Evolutionary conservation across 1,140 invertebrate species (phyloP).

Genomic region (Wasmannia auropunctata): DNA sequence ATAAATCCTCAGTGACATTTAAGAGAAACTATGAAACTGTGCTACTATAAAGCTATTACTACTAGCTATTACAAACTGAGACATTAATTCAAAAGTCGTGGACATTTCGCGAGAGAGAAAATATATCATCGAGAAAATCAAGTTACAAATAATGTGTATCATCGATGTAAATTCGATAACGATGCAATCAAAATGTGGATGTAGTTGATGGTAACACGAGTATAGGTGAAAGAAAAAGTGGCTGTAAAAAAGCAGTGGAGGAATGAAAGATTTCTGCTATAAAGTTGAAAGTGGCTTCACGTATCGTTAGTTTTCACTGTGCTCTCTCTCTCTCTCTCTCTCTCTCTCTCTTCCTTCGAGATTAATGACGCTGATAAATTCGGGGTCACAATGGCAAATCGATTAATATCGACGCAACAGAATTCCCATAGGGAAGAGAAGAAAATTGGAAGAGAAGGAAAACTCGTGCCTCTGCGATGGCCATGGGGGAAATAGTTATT

Average conservation of each 20-base stretch:
- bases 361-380: slow-evolving; percentile 41
- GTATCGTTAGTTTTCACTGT: slow-evolving; percentile 45
- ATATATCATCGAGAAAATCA: slow-evolving; percentile 5
- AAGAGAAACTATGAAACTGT: not conserved
- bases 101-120: slow-evolving; percentile 8
- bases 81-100: not conserved
- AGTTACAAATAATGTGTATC: not conserved
- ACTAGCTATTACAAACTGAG: not conserved
- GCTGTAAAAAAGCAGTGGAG: not conserved
- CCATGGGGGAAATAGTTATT: slow-evolving; percentile 64
- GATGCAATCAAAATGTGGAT: not conserved
- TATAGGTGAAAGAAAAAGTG: not conserved
- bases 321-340: not conserved
- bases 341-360: not conserved
- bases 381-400: slow-evolving; percentile 42
- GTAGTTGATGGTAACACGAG: not conserved
- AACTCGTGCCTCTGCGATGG: slow-evolving; percentile 30
- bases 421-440: not conserved
- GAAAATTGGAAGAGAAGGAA: not conserved
- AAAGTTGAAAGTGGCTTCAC: slow-evolving; percentile 13
- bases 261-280: slow-evolving; percentile 24
- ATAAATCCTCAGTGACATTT: not conserved
- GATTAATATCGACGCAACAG: slow-evolving; percentile 56
- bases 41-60: not conserved
- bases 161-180: slow-evolving; percentile 35